Evolutionary conservation across 2,797 vertebrate genomes (phyloP).

Genomic region (Remorina albescens): DNA sequence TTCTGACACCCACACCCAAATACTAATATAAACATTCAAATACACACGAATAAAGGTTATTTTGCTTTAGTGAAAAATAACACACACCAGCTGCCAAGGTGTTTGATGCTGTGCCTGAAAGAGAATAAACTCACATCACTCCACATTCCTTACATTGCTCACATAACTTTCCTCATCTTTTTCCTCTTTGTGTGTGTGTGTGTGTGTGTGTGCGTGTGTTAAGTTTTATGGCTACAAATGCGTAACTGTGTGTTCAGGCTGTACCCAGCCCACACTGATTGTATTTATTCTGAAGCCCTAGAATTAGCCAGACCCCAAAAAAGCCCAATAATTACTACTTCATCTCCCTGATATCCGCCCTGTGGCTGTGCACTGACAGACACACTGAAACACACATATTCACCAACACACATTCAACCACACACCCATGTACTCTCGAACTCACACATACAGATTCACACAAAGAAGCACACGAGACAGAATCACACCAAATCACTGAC

Average conservation of each 20-base stretch:
- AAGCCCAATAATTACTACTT: conserved; percentile 68
- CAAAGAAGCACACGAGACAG: background rate
- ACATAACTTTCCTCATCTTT: conserved; percentile 73
- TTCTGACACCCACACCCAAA: conserved; percentile 40
- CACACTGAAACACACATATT: background rate
- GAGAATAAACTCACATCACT: conserved; percentile 50
- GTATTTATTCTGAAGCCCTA: conserved; percentile 58
- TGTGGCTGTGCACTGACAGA: conserved; percentile 22
- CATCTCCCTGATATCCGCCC: conserved; percentile 52
- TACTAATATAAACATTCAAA: background rate
- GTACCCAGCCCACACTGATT: conserved; percentile 56
- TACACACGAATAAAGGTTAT: background rate
- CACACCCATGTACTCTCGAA: background rate
- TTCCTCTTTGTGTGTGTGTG: background rate
- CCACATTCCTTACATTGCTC: conserved; percentile 76
- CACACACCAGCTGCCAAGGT: conserved; percentile 5
- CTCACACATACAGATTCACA: background rate
- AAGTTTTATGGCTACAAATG: background rate
- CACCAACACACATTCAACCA: background rate
- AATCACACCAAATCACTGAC: background rate
- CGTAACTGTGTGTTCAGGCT: conserved; percentile 37
- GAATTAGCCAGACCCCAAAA: conserved; percentile 64
- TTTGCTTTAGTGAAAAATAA: conserved; percentile 4
- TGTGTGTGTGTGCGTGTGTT: conserved; percentile 3
- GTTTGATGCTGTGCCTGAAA: conserved; percentile 25